These are phyloP conservation scores for Cryptophagus acutangulus DNA, from an alignment of 2,888 invertebrate species.

Conservation along the genomic window DNA sequence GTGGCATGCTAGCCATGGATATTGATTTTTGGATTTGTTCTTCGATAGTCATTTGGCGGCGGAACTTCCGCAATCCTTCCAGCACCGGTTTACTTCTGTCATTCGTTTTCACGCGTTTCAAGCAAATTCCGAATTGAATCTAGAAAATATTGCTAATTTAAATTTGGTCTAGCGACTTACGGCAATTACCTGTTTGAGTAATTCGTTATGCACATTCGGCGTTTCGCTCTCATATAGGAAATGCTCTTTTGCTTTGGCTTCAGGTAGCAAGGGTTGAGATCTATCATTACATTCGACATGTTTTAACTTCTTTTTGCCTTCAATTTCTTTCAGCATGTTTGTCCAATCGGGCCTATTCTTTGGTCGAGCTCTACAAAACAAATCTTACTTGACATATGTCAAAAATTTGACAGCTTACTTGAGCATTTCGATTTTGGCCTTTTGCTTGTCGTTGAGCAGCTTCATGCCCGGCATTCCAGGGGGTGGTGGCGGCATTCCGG, in stretches of 20 bases:
- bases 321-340: constrained; percentile 88
- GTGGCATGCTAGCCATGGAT: constrained; percentile 58
- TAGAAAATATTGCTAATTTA: constrained; percentile 35
- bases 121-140: constrained; percentile 70
- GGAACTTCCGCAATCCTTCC: constrained; percentile 79
- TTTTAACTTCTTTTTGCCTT: constrained; percentile 69
- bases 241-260: constrained; percentile 65
- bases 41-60: constrained; percentile 85
- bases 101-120: constrained; percentile 74
- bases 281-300: constrained; percentile 84
- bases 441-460: constrained; percentile 56
- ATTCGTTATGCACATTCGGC: constrained; percentile 70
- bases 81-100: constrained; percentile 82
- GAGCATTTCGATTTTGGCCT: constrained; percentile 66
- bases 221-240: constrained; percentile 87
- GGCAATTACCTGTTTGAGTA: constrained; percentile 58
- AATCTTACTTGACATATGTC: not conserved
- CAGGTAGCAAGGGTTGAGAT: constrained; percentile 54
- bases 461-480: constrained; percentile 52
- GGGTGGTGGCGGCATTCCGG: constrained; percentile 60
- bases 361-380: constrained; percentile 57
- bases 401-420: constrained; percentile 45
- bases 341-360: constrained; percentile 83
- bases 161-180: not conserved
- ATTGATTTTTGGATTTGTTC: constrained; percentile 82